Base-by-base conservation (phyloP, 2,113 vertebrate genomes). In the Pyrgilauda ruficollis region DNA sequence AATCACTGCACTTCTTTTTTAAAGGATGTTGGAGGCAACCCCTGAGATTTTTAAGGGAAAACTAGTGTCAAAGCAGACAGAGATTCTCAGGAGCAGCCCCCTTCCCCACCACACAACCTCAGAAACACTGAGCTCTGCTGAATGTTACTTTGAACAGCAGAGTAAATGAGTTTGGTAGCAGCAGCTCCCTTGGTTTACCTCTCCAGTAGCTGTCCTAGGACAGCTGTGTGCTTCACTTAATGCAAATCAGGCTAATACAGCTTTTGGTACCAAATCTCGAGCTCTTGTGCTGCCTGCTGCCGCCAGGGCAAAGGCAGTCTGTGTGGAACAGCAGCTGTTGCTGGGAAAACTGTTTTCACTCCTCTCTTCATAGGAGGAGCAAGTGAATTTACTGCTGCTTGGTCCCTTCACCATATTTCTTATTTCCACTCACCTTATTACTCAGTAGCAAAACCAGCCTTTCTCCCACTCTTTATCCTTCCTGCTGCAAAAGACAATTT, bases 231-330 rank as follows among this genome's bases (percentile, higher is more conserved):
- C 37, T 44, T 50, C 52, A 31, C 11, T 22, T 33, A 22, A 37
- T 27, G 37, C 17, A 35, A 31, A 76, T 43, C 70, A 56, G 50
- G 15, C 13, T 66, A 16, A 9, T 1, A 9, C 20, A 76, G 52
- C 15, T 59, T 58, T 43, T 44, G 72, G 72, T 22, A 22, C 31
- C 31, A 68, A 44, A 52, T 14, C 46, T 30, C 0, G 2, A 76
- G 35, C 26, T 31, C 31, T 52, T 31, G 44, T 10, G 31, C 26
- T 85, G 70, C 24, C 56, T 81, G 47, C 52, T 82, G 70, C 27
- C 28, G 7, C 0, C 1, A n/a, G 12, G 9, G 28, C n/a, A 90
- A 46, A 63, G 31, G 23, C 9, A 23, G n/a, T 13, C 1, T 3
- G 0, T 31, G 13, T 4, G 11, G 33, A 56, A 58, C 18, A 52